phyloP scores from a whole-genome alignment of 2,113 vertebrate species.

The Microtus pennsylvanicus region DNA sequence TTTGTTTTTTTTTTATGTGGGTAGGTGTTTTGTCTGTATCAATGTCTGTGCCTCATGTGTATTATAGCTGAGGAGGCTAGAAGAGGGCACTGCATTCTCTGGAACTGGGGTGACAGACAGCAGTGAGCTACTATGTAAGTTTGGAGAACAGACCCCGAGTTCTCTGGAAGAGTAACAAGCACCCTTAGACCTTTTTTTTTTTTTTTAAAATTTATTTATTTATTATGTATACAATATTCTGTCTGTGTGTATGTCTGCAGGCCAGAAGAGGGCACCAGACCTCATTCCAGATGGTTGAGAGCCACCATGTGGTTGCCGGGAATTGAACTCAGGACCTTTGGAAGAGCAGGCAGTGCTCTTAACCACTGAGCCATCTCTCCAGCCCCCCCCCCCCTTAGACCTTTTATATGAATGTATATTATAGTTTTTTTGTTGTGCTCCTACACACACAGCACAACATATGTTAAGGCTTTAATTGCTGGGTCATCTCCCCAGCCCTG shows the following conservation, averaged over 20 bases:
- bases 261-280: too few species aligned
- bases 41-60: neutral
- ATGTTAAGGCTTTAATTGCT: neutral
- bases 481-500: neutral
- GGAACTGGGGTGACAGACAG: neutral
- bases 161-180: neutral
- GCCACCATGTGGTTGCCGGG: too few species aligned
- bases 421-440: neutral
- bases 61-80: neutral
- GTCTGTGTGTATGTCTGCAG: too few species aligned
- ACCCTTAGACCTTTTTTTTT: neutral
- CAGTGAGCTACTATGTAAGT: neutral
- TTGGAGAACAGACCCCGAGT: neutral
- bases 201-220: too few species aligned
- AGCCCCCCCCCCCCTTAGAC: too few species aligned
- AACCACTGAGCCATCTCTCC: too few species aligned
- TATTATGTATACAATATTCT: too few species aligned
- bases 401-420: neutral
- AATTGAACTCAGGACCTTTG: too few species aligned
- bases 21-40: neutral
- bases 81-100: neutral
- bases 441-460: neutral
- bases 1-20: neutral
- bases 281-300: too few species aligned
- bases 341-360: too few species aligned